Evolutionary conservation across 2,797 vertebrate species (phyloP), one percentile per base, ranked within the genome.

Genomic region (Malurus leucopterus): DNA sequence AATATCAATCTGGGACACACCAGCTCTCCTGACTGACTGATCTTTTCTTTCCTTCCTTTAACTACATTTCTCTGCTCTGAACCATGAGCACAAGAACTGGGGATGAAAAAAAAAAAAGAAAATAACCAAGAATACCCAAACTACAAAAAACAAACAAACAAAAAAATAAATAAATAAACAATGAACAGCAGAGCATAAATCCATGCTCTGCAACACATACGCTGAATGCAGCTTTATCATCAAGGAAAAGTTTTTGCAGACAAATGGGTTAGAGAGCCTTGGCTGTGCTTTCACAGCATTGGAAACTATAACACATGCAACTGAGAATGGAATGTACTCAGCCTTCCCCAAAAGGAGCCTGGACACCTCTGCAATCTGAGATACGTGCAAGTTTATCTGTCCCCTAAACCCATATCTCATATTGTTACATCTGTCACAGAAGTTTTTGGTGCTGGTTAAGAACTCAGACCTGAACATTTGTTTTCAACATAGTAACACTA

Each of bases 381-480:
- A 7, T 15, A 34, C 2, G 4, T 32, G 6, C 22, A 46, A 79
- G 8, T 15, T 74, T 15, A 27, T 32, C 41, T 67, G 15, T 29
- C 11, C 24, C 27, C 24, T 29, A 51, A 69, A 55, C 5, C 0
- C 1, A 0, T 15, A 27, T 49, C 57, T 69, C 18, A 6, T 11
- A 32, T 21, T 0, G 0, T 16, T 4, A 3, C 0, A 57, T 24
- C 2, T 58, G 44, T 32, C 44, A 67, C 9, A 54, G n/a, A 88
- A 82, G 3, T 63, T 57, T 65, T 49, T 23, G 7, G 26, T 19
- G 50, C 27, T 32, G 58, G 26, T 22, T 61, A 23, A 34, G 23
- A 62, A 80, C 36, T 68, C 2, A 3, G n/a, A 71, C 62, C 3
- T 24, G 6, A 79, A 43, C 6, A 6, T 15, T 43, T 16, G 3